Evolutionary conservation across 2,113 vertebrate species (phyloP).

Genomic region (Grammomys surdaster): DNA sequence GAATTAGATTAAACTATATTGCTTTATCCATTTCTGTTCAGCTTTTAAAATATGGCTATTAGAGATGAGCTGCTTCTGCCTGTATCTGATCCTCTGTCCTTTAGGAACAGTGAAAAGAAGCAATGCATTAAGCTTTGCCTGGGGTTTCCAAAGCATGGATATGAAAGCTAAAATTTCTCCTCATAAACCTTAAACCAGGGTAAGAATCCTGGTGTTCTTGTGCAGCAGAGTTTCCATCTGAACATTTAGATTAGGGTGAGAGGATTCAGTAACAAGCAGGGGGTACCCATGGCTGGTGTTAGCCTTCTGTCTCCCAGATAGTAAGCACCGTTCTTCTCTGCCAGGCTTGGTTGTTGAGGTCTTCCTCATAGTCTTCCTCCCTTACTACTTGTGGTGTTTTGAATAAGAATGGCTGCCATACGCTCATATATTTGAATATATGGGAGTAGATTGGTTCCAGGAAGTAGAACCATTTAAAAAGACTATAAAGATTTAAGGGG

Average conservation of each 20-base stretch:
- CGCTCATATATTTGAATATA: not conserved
- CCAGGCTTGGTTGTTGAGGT: not conserved
- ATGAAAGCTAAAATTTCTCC: not conserved
- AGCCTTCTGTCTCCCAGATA: not conserved
- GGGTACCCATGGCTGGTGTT: fast-evolving
- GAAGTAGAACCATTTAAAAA: not conserved
- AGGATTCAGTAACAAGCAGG: not conserved
- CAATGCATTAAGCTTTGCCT: not conserved
- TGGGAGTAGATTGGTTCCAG: not conserved
- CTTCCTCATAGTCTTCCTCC: not conserved
- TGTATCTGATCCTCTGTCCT: not conserved
- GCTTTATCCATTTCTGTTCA: not conserved
- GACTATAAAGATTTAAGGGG: not conserved
- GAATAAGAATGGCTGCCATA: not conserved
- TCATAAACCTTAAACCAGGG: not conserved
- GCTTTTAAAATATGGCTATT: not conserved
- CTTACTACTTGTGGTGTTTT: not conserved
- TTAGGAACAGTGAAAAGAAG: no score
- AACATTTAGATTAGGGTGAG: not conserved
- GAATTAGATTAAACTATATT: not conserved
- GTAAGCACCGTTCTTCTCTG: not conserved
- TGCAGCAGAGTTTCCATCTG: not conserved
- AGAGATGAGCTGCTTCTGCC: not conserved
- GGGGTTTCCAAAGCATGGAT: not conserved
- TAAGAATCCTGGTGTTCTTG: not conserved